Evolutionary conservation across 2,888 invertebrate species (phyloP).

Genomic region (Ischnura elegans): DNA sequence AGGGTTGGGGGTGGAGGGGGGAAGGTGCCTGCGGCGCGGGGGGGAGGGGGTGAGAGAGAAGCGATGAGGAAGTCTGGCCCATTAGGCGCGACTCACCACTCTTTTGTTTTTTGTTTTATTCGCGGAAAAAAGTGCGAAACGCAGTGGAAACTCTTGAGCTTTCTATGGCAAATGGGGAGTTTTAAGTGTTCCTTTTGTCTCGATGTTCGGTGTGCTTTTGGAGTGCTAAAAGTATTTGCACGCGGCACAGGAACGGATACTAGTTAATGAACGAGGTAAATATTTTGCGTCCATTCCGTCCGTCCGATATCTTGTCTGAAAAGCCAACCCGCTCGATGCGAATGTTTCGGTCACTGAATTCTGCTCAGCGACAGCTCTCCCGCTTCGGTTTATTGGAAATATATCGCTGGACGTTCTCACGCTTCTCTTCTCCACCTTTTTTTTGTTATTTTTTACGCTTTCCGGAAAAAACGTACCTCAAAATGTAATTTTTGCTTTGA

Average conservation of each 20-base stretch:
- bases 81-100: background rate
- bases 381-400: too few relatives aligned
- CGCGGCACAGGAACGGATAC: background rate
- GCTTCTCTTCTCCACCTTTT: too few relatives aligned
- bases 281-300: background rate
- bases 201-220: background rate
- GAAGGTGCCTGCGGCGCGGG: background rate
- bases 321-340: background rate
- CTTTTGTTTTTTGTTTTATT: background rate
- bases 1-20: background rate
- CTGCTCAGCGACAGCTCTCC: too few relatives aligned
- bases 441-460: too few relatives aligned
- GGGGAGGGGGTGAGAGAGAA: background rate
- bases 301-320: background rate
- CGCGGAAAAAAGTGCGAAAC: background rate
- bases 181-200: slow-evolving; percentile 30
- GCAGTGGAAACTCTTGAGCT: background rate
- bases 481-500: too few relatives aligned
- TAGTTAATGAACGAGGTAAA: background rate
- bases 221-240: slow-evolving; percentile 15
- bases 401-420: too few relatives aligned
- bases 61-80: slow-evolving; percentile 24
- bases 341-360: background rate
- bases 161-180: slow-evolving; percentile 7
- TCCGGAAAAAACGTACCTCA: too few relatives aligned